Evolutionary conservation across 1,140 invertebrate species (phyloP).

Genomic region (Copidosoma floridanum): DNA sequence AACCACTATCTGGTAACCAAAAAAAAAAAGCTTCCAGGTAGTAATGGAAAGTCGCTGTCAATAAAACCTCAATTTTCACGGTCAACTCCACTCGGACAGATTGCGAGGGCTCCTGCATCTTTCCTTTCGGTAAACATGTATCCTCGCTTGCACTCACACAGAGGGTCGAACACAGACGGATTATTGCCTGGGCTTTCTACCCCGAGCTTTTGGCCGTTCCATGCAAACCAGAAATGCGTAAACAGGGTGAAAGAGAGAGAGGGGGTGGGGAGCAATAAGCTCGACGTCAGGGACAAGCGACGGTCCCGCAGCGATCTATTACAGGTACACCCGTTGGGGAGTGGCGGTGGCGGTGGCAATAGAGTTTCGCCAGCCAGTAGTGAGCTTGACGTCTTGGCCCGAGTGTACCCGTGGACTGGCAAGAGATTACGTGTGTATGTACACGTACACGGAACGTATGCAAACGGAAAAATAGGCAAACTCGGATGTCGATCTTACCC

Average conservation of each 20-base stretch:
- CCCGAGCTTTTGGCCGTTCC: conserved; percentile 2
- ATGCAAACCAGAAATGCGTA: conserved; percentile 14
- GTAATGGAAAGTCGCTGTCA: no score
- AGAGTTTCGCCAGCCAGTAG: background rate
- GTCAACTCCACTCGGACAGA: no score
- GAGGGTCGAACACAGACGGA: no score
- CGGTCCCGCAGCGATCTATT: conserved; percentile 25
- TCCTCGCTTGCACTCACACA: no score
- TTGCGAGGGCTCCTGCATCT: no score
- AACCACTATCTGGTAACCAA: no score
- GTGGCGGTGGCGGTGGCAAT: background rate
- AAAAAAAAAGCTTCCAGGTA: no score
- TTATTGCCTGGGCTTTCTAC: background rate
- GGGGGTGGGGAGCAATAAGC: conserved; percentile 22
- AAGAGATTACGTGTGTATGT: background rate
- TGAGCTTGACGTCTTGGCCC: conserved; percentile 22
- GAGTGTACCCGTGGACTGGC: background rate
- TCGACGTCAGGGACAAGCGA: conserved; percentile 27
- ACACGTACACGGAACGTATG: background rate
- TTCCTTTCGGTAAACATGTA: no score
- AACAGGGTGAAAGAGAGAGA: background rate
- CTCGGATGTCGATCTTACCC: background rate
- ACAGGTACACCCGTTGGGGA: background rate
- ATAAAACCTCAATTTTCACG: conserved; percentile 17
- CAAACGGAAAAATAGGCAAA: conserved; percentile 4